Evolutionary conservation across 2,888 invertebrate species (phyloP).

Genomic region (Ophion costatus): DNA sequence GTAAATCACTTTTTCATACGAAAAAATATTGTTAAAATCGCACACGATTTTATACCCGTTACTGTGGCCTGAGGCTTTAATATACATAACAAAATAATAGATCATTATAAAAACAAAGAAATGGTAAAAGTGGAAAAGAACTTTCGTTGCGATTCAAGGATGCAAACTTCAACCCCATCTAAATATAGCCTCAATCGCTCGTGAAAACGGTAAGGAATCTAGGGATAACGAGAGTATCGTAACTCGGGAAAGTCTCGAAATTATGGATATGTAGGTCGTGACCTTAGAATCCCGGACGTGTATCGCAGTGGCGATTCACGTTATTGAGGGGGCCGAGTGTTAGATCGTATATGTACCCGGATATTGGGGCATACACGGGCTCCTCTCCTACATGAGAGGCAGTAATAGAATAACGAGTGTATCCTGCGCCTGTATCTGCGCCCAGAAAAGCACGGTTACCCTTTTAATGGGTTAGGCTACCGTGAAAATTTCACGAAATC

Average conservation of each 20-base stretch:
- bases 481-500: too few relatives aligned
- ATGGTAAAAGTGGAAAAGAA: too few relatives aligned
- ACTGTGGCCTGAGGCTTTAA: too few relatives aligned
- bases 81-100: too few relatives aligned
- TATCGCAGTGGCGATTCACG: constrained; percentile 25
- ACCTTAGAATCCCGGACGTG: constrained; percentile 25
- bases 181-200: constrained; percentile 26
- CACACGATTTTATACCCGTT: too few relatives aligned
- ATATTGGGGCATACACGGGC: not conserved
- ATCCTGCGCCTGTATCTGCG: constrained; percentile 7
- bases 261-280: constrained; percentile 25
- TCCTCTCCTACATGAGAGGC: not conserved
- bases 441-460: not conserved
- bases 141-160: too few relatives aligned
- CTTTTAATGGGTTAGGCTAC: not conserved
- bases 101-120: too few relatives aligned
- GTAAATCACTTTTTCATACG: too few relatives aligned
- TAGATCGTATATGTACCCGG: constrained; percentile 25
- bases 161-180: too few relatives aligned
- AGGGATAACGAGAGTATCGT: not conserved
- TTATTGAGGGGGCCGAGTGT: constrained; percentile 23
- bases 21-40: too few relatives aligned
- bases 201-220: constrained; percentile 38
- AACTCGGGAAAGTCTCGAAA: constrained; percentile 1
- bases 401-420: constrained; percentile 36